phyloP scores from a whole-genome alignment of 2,797 vertebrate species.

The Danio kyathit region DNA sequence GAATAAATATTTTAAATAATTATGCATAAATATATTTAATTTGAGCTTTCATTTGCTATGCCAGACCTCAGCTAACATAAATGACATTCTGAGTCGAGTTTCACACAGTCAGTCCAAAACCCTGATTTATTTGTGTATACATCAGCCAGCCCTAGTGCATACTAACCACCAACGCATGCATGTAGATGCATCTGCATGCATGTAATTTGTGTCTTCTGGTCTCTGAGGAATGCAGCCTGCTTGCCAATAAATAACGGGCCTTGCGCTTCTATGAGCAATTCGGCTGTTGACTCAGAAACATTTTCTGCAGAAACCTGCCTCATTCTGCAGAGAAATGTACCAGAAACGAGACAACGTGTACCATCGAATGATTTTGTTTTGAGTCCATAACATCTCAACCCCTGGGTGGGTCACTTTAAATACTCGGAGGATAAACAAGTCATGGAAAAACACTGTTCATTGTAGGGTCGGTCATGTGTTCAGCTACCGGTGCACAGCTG shows the following conservation, averaged over 20 bases:
- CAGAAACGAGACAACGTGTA: neutral
- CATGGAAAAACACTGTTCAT: conserved; percentile 24
- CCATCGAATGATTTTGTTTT: conserved; percentile 11
- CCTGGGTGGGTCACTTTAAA: conserved; percentile 29
- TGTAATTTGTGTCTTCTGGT: conserved; percentile 44
- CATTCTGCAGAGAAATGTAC: neutral
- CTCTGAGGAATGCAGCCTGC: conserved; percentile 36
- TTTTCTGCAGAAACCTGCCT: conserved; percentile 19
- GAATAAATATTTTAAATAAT: too few species aligned
- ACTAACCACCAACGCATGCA: conserved; percentile 32
- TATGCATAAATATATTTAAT: neutral
- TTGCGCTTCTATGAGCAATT: conserved; percentile 28
- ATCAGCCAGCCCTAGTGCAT: neutral
- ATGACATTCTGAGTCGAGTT: neutral
- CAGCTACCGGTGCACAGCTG: conserved; percentile 29
- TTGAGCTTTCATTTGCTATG: neutral
- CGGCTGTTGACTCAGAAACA: neutral
- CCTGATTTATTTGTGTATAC: neutral
- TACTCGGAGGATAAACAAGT: conserved; percentile 35
- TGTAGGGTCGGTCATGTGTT: neutral
- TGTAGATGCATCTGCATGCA: conserved; percentile 25
- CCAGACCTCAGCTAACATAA: conserved; percentile 9
- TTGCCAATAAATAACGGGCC: conserved; percentile 51
- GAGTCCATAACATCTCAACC: conserved; percentile 1
- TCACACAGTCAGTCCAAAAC: neutral